A percentile compares a stretch with the other conserved stretches of the same genome.
Evolutionary conservation across 2,797 vertebrate genomes (phyloP).

Genomic region (Falco berigora): DNA sequence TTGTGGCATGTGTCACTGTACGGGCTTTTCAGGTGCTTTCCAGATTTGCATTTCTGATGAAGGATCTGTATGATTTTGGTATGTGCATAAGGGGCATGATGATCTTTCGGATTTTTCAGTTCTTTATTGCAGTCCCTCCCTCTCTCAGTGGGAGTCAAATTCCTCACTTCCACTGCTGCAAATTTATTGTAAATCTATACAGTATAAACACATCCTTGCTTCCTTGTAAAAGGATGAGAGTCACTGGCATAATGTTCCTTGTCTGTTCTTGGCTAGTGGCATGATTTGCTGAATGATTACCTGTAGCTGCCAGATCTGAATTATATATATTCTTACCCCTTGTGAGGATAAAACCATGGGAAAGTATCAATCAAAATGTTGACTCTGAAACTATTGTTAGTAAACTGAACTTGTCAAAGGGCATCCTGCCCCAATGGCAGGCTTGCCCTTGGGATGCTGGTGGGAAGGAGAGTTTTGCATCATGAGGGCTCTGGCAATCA

Average conservation of each 20-base stretch:
- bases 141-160: not conserved
- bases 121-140: not conserved
- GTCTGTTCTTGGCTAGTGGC: constrained; percentile 23
- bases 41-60: not conserved
- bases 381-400: not conserved
- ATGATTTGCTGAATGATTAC: constrained; percentile 27
- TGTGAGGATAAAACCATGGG: not conserved
- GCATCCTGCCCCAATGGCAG: not conserved
- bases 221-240: not conserved
- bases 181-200: not conserved
- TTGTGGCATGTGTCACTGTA: not conserved
- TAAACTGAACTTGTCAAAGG: constrained; percentile 4
- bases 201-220: not conserved
- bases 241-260: not conserved
- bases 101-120: not conserved
- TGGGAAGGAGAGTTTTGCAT: not conserved
- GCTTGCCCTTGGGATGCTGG: not conserved
- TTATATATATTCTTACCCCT: not conserved
- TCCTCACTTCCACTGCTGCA: not conserved
- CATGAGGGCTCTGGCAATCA: not conserved
- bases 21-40: not conserved
- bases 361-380: not conserved
- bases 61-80: not conserved
- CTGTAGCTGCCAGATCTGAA: constrained; percentile 25
- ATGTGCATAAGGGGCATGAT: not conserved